Percentiles rank a stretch among this genome's conserved stretches.
Evolutionary conservation across 2,888 invertebrate genomes (phyloP).

Genomic region (Schizotus pectinicornis): DNA sequence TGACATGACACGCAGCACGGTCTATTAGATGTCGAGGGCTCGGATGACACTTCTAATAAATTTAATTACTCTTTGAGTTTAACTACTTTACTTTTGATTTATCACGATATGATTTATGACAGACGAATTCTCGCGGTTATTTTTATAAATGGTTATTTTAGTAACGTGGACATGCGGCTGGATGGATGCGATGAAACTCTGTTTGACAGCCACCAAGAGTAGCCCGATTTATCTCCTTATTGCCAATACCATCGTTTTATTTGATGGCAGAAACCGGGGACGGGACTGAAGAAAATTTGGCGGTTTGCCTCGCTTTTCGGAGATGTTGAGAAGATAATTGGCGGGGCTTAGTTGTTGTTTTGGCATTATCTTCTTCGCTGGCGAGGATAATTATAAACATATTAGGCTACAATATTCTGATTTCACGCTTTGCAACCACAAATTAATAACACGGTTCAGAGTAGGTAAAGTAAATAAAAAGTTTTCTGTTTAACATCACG

Average conservation of each 20-base stretch:
- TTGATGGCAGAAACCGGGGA: not conserved
- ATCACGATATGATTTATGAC: slow-evolving; percentile 42
- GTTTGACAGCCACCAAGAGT: too few species aligned
- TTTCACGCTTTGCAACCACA: slow-evolving; percentile 31
- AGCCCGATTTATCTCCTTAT: too few species aligned
- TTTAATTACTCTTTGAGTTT: slow-evolving; percentile 44
- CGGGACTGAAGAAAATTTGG: not conserved
- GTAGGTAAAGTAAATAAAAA: slow-evolving; percentile 15
- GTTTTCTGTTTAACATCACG: slow-evolving; percentile 26
- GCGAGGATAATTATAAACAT: slow-evolving; percentile 34
- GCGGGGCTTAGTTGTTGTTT: not conserved
- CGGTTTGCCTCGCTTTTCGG: too few species aligned
- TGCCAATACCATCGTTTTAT: too few species aligned
- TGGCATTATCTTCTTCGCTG: slow-evolving; percentile 29
- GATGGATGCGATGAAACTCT: too few species aligned
- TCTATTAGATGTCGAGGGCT: slow-evolving; percentile 28
- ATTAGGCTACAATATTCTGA: slow-evolving; percentile 35
- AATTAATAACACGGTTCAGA: slow-evolving; percentile 26
- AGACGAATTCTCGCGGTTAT: slow-evolving; percentile 25
- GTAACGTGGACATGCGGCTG: slow-evolving; percentile 6
- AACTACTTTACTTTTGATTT: slow-evolving; percentile 37
- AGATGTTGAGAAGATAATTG: too few species aligned
- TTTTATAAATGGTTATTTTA: slow-evolving; percentile 39
- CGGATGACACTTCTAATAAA: slow-evolving; percentile 39
- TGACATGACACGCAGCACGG: slow-evolving; percentile 32